Evolutionary conservation across 1,140 invertebrate species (phyloP).

Genomic region (Ceratosolen fusciceps): DNA sequence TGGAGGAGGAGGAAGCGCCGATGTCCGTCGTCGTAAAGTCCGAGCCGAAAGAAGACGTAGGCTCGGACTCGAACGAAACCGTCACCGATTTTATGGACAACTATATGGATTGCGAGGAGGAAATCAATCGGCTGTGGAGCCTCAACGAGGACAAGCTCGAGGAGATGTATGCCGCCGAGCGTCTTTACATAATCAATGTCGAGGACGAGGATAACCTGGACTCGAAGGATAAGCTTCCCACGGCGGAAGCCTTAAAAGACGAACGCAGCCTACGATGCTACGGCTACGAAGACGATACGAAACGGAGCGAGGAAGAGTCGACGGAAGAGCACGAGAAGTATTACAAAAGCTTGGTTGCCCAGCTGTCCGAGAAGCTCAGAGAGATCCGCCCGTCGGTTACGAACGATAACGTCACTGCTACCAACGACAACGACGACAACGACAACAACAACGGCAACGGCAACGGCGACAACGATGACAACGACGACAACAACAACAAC

Average conservation of each 20-base stretch:
- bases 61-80: constrained; percentile 36
- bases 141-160: constrained; percentile 48
- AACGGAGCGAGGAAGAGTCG: too few relatives aligned
- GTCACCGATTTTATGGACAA: constrained; percentile 14
- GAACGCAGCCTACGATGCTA: background rate
- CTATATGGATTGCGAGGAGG: constrained; percentile 13
- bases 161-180: constrained; percentile 31
- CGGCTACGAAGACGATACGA: background rate
- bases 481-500: too few relatives aligned
- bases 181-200: constrained; percentile 32
- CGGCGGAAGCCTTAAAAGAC: constrained; percentile 5
- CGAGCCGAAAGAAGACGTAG: too few relatives aligned
- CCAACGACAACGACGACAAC: too few relatives aligned
- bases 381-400: background rate
- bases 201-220: constrained; percentile 25
- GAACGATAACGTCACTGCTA: too few relatives aligned
- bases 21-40: too few relatives aligned
- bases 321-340: too few relatives aligned
- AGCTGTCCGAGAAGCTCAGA: constrained; percentile 14
- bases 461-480: too few relatives aligned
- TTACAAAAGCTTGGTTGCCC: too few relatives aligned
- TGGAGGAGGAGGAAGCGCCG: too few relatives aligned
- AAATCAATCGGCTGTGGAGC: constrained; percentile 51
- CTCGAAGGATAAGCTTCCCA: background rate
- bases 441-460: too few relatives aligned